phyloP scores from a whole-genome alignment of 1,140 invertebrate genomes.

The Drosophila chauvacae region DNA sequence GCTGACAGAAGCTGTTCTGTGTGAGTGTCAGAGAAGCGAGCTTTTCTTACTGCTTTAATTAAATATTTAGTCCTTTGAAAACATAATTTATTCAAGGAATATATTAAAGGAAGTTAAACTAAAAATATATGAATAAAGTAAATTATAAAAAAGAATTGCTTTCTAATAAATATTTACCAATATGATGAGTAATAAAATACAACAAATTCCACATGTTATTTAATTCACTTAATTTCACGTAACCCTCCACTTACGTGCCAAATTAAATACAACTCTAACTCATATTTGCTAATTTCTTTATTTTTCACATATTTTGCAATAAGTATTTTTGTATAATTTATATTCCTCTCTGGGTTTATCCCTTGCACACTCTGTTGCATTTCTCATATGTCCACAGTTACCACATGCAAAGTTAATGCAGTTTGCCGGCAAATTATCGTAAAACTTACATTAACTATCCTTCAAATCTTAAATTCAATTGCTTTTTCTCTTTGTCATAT shows the following conservation, averaged over 20 bases:
- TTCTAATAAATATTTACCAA: not conserved
- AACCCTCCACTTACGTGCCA: no score
- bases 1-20: not conserved
- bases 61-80: not conserved
- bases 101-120: not conserved
- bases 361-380: constrained; percentile 57
- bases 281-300: constrained; percentile 76
- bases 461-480: constrained; percentile 80
- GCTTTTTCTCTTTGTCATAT: constrained; percentile 45
- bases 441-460: constrained; percentile 75
- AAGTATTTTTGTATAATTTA: constrained; percentile 72
- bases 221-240: not conserved
- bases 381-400: constrained; percentile 64
- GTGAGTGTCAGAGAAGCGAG: not conserved
- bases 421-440: constrained; percentile 55
- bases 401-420: constrained; percentile 42
- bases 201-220: not conserved
- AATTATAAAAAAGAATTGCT: not conserved
- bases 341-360: constrained; percentile 51
- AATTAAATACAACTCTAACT: not conserved
- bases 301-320: constrained; percentile 73
- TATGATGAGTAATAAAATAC: not conserved
- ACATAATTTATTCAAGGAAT: not conserved
- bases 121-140: not conserved
- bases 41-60: not conserved